Evolutionary conservation across 2,888 invertebrate genomes (phyloP), one percentile per base, ranked within the genome.

Genomic region (Protophormia terraenovae): DNA sequence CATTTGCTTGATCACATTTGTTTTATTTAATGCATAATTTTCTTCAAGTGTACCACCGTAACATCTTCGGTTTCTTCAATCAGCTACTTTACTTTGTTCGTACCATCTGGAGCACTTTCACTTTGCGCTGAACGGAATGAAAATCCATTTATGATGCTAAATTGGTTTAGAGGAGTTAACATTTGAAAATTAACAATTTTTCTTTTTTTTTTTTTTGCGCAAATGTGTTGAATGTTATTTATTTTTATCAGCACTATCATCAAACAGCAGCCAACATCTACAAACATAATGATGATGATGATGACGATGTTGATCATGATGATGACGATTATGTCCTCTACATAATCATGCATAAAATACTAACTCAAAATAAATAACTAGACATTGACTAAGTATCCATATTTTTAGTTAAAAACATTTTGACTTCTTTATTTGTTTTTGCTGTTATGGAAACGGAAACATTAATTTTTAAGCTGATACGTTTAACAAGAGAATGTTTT

Each of bases 31-130:
- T n/a, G n/a, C n/a, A n/a, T n/a, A n/a, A n/a, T n/a, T 38, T 55
- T 80, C 66, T 66, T 80, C 1, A 27, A 66, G 73, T 82, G 78
- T 85, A 85, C 24, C 22, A 22, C 4, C 47, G 85, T 82, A 85
- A 75, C 82, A 78, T 85, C 85, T 85, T 76, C 82, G 82, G 72
- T 79, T 80, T 76, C 41, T 58, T 71, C 53, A 76, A 77, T 58
- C 75, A 67, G 77, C 69, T 38, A 55, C 47, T 66, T 58, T 58
- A 41, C 35, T n/a, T 76, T 29, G 47, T 47, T 67, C 71, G 71
- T 82, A 79, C 88, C 91, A 91, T 90, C 89, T 91, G 90, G 91
- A 91, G 91, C 91, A 91, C 91, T 91, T 91, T 91, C 91, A 91
- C 91, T 91, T 91, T 90, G 79, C 82, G 79, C 82, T 80, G 64